Evolutionary conservation across 2,888 invertebrate genomes (phyloP), one percentile per base, ranked within the genome.

Genomic region (Nomada hirtipes): DNA sequence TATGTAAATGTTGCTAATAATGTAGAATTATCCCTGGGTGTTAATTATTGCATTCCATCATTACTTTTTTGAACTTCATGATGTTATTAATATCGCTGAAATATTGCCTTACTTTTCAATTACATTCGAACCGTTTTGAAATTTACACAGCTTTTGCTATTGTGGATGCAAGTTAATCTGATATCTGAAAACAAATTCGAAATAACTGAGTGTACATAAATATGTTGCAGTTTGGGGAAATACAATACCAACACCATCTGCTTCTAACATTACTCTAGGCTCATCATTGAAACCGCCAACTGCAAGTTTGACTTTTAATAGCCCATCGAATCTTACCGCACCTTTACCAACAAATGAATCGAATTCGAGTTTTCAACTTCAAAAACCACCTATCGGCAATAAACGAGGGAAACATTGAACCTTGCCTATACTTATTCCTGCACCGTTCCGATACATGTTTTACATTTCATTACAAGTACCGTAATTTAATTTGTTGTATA

Each of bases 391-490:
- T 42, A 91, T 94, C 52, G 95, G 96, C 70, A 95, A 95, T 79
- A 97, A 97, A 93, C 94, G 97, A 82, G 96, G 96, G 79, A 97
- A 97, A 90, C 96, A 96, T 94, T 96, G 94, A 95, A 88, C 67
- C 20, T n/a, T 29, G 44, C 70, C 44, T 44, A 67, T 73, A 53
- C 50, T 69, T 55, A 79, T 74, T 84, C 52, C 73, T 20, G 29
- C 61, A 59, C 65, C 63, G 57, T 20, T 15, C 68, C 68, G 20
- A 63, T 20, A n/a, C 71, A 57, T 44, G 15, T 29, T 72, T 74
- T 26, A 23, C 20, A 75, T 70, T 42, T 52, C 11, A 20, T 72
- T 82, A 60, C 15, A 36, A 71, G 61, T 36, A 63, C 59, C 47
- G 47, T 69, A 57, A 11, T 55, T 64, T n/a, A 60, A 36, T 63